Evolutionary conservation across 1,140 invertebrate genomes (phyloP), one percentile per base, ranked within the genome.

Genomic region (Parasteatoda tepidariorum): DNA sequence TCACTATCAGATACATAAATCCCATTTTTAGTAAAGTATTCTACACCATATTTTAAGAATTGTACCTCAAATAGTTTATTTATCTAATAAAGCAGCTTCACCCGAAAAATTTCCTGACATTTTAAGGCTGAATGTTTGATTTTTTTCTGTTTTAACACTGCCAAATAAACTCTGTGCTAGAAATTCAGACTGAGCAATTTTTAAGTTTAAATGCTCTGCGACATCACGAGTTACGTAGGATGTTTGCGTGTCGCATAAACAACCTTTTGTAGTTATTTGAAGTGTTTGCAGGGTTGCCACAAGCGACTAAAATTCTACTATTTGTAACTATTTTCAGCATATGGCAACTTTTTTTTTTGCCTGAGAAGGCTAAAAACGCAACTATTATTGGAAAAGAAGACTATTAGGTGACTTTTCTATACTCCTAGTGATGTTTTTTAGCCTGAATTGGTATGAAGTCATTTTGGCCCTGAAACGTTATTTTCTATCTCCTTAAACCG

Each of bases 121-220:
- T 59, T 59, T 7, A 59, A 18, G 4, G 55, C 18, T 4, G 55
- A 59, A 59, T 59, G 55, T 59, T 59, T 7, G n/a, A 59, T 59
- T 59, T 59, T n/a, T 59, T 59, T 59, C 55, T 5, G 55, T 59
- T 59, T n/a, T n/a, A 59, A n/a, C n/a, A n/a, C 55, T n/a, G n/a
- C 55, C 55, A 59, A 59, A 59, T 24, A 59, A 59, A 59, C 55
- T 59, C 4, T 59, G 55, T 59, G 6, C n/a, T 5, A 59, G 55
- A n/a, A 59, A 59, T 59, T 59, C 55, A n/a, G 22, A n/a, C 6
- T 59, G 55, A 59, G 6, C 55, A 6, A n/a, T 59, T 59, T 18
- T 59, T n/a, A 59, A 24, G 5, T 59, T n/a, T 7, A 59, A 59
- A 7, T 5, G n/a, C 55, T 59, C 55, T 59, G 55, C 55, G 15